Base-by-base conservation (phyloP, 2,797 vertebrate species). In the Leptodactylus fallax region DNA sequence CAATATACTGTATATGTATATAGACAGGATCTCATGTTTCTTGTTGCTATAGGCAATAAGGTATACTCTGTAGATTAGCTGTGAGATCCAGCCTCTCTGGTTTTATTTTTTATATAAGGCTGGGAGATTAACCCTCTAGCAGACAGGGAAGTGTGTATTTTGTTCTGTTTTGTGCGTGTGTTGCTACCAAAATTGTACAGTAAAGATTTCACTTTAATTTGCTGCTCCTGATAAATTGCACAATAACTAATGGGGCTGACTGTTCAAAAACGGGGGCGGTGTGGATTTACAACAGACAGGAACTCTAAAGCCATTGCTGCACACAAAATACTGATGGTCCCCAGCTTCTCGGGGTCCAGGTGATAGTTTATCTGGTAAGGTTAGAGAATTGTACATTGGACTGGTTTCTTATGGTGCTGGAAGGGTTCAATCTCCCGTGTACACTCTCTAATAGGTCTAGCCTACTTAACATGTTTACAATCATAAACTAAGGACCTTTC, bases 171-270 rank as follows among this genome's bases (percentile, higher is more conserved):
- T 71, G 60, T 49, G 12, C 12, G 19, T 49, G 19, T 60, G 25
- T 72, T 14, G 7, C 13, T 80, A 53, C 85, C 65, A 81, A 78
- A 87, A 67, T 77, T 79, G 72, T 83, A 83, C 25, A 79, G 9
- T 79, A 56, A 56, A 63, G 9, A 61, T 25, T 76, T 16, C 49
- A 69, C 9, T 51, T 13, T 83, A 78, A 25, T 81, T 67, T 83
- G 45, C 79, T 86, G 83, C 83, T 83, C 81, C 81, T 77, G 23
- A 85, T 49, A 85, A 51, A 84, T 76, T 85, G 71, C 84, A 83
- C 78, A 81, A 87, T 76, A 65, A n/a, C 47, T 55, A 67, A 85
- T 81, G 49, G 78, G 45, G 67, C 53, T 76, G 77, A 80, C 65
- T 84, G 80, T 84, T 79, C 78, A 71, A 69, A 84, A 74, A 71